These are phyloP conservation scores for Pedionomus torquatus DNA, from an alignment of 2,113 vertebrate species.

Conservation along the genomic window DNA sequence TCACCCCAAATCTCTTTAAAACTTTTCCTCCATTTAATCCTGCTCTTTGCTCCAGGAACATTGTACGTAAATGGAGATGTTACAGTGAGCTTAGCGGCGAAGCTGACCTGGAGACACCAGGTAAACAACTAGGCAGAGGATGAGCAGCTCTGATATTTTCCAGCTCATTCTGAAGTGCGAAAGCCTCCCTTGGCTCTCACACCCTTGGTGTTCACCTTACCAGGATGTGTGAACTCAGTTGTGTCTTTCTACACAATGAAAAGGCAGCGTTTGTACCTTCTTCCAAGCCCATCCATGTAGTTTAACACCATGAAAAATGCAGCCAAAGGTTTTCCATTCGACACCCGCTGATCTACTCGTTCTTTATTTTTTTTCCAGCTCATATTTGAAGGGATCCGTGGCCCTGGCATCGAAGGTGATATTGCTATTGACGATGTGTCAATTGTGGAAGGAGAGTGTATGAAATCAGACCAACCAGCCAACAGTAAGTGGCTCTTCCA, in stretches of 20 bases:
- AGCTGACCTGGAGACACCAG: neutral
- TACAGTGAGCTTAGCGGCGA: no score
- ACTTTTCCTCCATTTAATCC: neutral
- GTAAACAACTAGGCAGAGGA: rapidly evolving
- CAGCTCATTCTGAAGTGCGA: neutral
- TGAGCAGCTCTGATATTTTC: neutral
- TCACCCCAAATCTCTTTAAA: neutral
- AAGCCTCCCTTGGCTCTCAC: neutral
- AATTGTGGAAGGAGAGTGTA: slow-evolving; percentile 94
- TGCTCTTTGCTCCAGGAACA: neutral
- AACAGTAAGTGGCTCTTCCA: slow-evolving; percentile 80
- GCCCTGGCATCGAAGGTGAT: slow-evolving; percentile 95
- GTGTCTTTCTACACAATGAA: rapidly evolving
- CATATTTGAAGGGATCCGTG: slow-evolving; percentile 93
- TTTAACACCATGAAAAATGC: rapidly evolving
- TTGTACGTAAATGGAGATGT: rapidly evolving
- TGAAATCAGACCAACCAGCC: slow-evolving; percentile 84
- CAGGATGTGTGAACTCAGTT: rapidly evolving
- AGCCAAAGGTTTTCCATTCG: rapidly evolving
- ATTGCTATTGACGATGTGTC: slow-evolving; percentile 98
- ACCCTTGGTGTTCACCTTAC: neutral
- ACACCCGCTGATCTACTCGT: neutral
- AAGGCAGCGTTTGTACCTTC: neutral
- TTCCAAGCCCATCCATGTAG: neutral
- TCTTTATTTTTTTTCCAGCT: slow-evolving; percentile 75